Conservation (phyloP, 2,797 vertebrate species). For the Eulemur albifrons region DNA sequence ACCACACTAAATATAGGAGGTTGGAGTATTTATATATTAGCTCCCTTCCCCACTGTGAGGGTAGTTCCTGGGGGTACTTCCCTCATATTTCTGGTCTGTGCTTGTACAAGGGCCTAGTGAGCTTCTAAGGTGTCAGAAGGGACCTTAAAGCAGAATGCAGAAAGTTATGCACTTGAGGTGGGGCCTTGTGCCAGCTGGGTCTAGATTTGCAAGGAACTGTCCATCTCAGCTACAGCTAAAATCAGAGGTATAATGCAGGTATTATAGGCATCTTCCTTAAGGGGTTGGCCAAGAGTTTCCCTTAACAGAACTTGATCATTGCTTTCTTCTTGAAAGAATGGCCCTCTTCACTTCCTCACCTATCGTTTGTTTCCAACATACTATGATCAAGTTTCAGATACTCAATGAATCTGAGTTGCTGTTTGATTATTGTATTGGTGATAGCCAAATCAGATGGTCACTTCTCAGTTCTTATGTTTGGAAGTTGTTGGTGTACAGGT, state of each 20-base stretch:
- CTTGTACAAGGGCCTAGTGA: background rate
- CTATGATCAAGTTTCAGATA: background rate
- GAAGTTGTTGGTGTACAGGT: background rate
- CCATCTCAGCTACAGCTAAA: background rate
- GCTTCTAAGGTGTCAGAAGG: background rate
- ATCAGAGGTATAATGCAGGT: background rate
- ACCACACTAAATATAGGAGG: background rate
- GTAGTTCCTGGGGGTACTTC: background rate
- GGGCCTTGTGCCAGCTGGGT: background rate
- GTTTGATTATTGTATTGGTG: background rate
- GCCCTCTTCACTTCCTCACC: background rate
- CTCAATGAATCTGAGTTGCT: background rate
- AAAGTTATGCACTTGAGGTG: background rate
- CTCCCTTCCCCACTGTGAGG: background rate
- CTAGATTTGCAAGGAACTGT: background rate
- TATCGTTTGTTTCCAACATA: background rate
- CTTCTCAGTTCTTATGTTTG: background rate
- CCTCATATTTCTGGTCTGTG: background rate
- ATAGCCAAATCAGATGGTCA: background rate
- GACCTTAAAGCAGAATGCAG: background rate
- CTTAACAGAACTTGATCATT: background rate
- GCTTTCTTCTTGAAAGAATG: background rate
- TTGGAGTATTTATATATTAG: background rate
- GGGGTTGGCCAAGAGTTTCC: background rate
- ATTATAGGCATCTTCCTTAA: background rate